Percentiles rank a stretch among this genome's conserved stretches.
Evolutionary conservation across 2,888 invertebrate species (phyloP).

Genomic region (Xanthorhoe designata): DNA sequence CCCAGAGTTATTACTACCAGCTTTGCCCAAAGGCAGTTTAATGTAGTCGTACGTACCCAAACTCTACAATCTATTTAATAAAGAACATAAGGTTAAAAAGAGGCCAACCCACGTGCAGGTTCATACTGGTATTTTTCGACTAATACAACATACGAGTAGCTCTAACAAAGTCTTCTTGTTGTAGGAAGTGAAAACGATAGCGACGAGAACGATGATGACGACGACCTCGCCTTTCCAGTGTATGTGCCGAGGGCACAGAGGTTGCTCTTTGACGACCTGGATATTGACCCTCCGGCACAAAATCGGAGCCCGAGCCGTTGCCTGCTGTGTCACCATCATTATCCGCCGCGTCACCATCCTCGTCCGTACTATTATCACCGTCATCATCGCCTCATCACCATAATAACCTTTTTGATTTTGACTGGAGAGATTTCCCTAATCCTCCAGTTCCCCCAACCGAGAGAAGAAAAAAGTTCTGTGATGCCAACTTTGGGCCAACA

Average conservation of each 20-base stretch:
- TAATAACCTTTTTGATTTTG: constrained; percentile 20
- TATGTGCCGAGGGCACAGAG: background rate
- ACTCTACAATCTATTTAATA: too few species aligned
- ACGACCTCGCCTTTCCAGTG: background rate
- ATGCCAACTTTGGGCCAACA: constrained; percentile 40
- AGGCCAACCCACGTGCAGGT: constrained; percentile 1
- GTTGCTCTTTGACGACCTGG: background rate
- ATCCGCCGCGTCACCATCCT: background rate
- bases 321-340: background rate
- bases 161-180: background rate
- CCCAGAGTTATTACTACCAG: too few species aligned
- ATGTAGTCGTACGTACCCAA: too few species aligned
- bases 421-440: constrained; percentile 30
- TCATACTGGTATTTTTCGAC: background rate
- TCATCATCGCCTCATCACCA: constrained; percentile 5
- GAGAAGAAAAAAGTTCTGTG: constrained; percentile 37
- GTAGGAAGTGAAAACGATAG: constrained; percentile 1
- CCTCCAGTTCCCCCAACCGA: constrained; percentile 25
- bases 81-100: too few species aligned
- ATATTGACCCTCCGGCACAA: background rate
- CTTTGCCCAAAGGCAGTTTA: too few species aligned
- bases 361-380: background rate
- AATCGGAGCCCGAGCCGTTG: background rate
- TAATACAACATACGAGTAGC: background rate
- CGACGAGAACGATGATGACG: background rate